phyloP scores from a whole-genome alignment of 2,113 vertebrate genomes.

The Geococcyx californianus region DNA sequence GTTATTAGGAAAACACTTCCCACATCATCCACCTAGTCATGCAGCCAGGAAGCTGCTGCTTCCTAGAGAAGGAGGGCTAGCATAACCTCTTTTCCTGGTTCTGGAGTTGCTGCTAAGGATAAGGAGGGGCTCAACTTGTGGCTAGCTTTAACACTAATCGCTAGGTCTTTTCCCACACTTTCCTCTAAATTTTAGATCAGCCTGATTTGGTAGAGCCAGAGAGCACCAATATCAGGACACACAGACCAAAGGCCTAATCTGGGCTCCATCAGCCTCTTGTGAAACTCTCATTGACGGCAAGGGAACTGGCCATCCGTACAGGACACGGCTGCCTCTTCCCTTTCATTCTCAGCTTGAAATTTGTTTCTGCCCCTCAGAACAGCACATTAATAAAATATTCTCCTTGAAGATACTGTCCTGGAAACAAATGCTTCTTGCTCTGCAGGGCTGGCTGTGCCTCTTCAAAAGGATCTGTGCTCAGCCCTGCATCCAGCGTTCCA shows the following conservation, averaged over 20 bases:
- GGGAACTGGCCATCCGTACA: neutral
- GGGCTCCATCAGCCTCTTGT: neutral
- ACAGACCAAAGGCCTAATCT: neutral
- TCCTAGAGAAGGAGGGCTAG: neutral
- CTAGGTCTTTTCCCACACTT: neutral
- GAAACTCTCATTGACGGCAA: neutral
- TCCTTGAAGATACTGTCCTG: neutral
- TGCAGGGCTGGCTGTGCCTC: neutral
- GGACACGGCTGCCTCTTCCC: neutral
- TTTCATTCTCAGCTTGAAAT: neutral
- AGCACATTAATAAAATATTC: neutral
- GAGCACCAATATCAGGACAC: neutral
- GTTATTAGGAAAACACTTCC: neutral
- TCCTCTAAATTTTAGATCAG: neutral
- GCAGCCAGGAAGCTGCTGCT: neutral
- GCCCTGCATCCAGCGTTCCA: neutral
- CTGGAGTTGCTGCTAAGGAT: neutral
- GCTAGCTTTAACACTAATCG: neutral
- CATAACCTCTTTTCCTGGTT: neutral
- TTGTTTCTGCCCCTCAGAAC: neutral
- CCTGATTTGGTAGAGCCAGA: neutral
- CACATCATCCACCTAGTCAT: neutral
- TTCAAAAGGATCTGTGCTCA: neutral
- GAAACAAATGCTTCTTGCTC: neutral
- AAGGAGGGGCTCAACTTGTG: neutral